Base-by-base conservation (phyloP, 2,797 vertebrate genomes). In the Crocidura indochinensis region DNA sequence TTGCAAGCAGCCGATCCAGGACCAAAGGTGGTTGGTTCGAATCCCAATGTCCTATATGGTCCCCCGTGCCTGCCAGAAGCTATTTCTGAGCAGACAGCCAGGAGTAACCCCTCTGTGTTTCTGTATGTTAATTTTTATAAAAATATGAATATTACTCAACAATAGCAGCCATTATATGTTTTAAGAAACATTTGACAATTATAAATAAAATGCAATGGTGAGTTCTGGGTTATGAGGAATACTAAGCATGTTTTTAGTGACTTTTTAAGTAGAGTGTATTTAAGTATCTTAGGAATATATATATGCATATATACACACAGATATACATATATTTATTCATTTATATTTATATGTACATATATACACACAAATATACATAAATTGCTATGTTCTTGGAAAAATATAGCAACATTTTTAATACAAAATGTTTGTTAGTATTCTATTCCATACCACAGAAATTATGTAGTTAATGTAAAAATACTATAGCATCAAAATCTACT, bases 381-480 rank as follows among this genome's bases (percentile, higher is more conserved):
- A n/a, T n/a, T 0, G 0, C 90, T 93, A 72, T 71, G 31, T 68
- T 93, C 95, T 29, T 19, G 51, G 46, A 94, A 84, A 95, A 94
- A 93, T 44, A 62, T 31, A 38, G 15, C 0, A 81, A 79, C 26
- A 38, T 56, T 87, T 92, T 62, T 44, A 19, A 31, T 51, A 51
- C 10, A 11, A 51, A 51, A 9, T 51, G 8, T 51, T 5, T 38
- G 5, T 64, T 69, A 27, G 10, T 31, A 27, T 68, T 89, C 53
- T 82, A 22, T 2, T 1, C 31, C 38, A 92, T 92, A 91, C 71
- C 5, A 81, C 22, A 47, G 38, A 82, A 93, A 93, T 67, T 2
- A 17, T 24, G 0, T 79, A 56, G 84, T 92, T 94, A 82, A 86
- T 72, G n/a, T 15, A 64, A 6, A 69, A 73, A 60, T 46, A 27